Evolutionary conservation across 2,113 vertebrate genomes (phyloP).

Genomic region (Crotalus helleri): DNA sequence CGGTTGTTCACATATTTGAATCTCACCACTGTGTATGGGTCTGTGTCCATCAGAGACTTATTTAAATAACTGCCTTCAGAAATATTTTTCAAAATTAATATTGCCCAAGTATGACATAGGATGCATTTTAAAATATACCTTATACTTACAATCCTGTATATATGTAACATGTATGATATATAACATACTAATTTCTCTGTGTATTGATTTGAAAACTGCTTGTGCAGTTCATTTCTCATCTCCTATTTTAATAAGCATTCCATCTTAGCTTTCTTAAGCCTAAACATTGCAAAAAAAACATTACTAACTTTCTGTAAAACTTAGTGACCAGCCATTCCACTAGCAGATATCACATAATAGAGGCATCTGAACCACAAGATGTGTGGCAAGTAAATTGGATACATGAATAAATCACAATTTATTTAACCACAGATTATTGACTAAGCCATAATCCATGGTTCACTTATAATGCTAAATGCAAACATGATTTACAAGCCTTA

Average conservation of each 20-base stretch:
- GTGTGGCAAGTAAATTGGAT: not conserved
- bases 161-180: not conserved
- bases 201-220: not conserved
- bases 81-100: not conserved
- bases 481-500: not conserved
- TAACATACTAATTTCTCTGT: not conserved
- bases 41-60: not conserved
- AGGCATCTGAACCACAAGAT: not conserved
- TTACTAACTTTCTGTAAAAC: not conserved
- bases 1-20: too few species aligned
- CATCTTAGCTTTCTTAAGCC: not conserved
- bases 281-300: not conserved
- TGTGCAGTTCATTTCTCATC: not conserved
- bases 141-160: not conserved
- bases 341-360: not conserved
- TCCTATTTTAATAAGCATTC: not conserved
- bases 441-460: not conserved
- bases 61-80: not conserved
- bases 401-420: not conserved
- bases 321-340: not conserved
- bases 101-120: not conserved
- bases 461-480: not conserved
- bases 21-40: too few species aligned
- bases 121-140: not conserved
- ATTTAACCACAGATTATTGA: not conserved